Evolutionary conservation across 2,797 vertebrate genomes (phyloP), one percentile per base, ranked within the genome.

Genomic region (Pangasius macronema): DNA sequence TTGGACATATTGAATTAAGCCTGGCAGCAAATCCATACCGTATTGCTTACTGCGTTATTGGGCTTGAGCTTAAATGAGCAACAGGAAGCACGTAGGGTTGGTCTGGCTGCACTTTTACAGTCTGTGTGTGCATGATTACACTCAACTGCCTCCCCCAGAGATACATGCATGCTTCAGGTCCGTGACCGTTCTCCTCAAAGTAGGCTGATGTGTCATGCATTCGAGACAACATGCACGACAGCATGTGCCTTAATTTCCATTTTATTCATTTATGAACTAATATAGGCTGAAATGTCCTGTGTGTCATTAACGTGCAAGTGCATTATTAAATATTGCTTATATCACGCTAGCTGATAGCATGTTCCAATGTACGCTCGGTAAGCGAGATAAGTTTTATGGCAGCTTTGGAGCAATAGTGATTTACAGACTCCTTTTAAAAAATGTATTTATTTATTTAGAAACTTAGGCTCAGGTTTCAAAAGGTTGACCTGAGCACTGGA

Each of bases 71-170:
- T 53, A 39, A 77, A 27, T 11, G 5, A 88, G 67, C 83, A 87
- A 87, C 79, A 88, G 85, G 86, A 88, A 89, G 75, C 86, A 76
- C 18, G 77, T 22, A 84, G 77, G 72, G 83, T 36, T 88, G 83
- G 87, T 72, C 83, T 72, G 16, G 53, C 79, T 67, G 79, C 79
- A 63, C 57, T 61, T 42, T 81, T 42, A 81, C 24, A 81, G 13
- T 61, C 1, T 42, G 79, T 18, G 51, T 24, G 76, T 0, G 53
- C 30, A 80, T 57, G 53, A 80, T 57, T 79, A 55, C 53, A 59
- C 53, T 77, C 75, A 20, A 33, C 51, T 24, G 65, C 55, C 59
- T 82, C 80, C 59, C 80, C 80, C 24, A 49, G 30, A 65, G 57
- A 82, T 82, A 11, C 57, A 82, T n/a, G 27, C 27, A 33, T 3